These are phyloP conservation scores for Autographa pulchrina DNA, from an alignment of 2,888 invertebrate genomes.

Conservation along the genomic window DNA sequence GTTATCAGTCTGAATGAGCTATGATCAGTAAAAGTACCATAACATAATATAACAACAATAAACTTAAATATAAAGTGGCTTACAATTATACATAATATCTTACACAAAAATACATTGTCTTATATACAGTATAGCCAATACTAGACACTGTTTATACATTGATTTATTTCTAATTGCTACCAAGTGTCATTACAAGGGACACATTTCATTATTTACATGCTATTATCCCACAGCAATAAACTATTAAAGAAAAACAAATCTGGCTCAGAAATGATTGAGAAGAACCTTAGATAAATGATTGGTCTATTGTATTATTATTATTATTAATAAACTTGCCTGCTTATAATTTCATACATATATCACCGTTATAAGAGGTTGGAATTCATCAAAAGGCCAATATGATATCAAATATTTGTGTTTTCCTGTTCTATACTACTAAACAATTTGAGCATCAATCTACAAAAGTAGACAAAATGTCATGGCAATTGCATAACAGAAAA, in stretches of 20 bases:
- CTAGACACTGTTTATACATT: not conserved
- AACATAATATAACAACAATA: not conserved
- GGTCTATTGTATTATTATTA: too few relatives aligned
- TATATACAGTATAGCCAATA: constrained; percentile 4
- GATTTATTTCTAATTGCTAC: not conserved
- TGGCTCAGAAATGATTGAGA: too few relatives aligned
- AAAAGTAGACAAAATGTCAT: too few relatives aligned
- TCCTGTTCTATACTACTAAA: too few relatives aligned
- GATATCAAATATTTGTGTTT: too few relatives aligned
- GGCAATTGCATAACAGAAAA: too few relatives aligned
- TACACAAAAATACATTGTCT: constrained; percentile 3
- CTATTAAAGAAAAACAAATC: not conserved
- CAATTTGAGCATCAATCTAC: too few relatives aligned
- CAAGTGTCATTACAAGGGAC: not conserved
- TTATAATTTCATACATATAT: too few relatives aligned
- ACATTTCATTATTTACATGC: not conserved
- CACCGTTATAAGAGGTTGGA: too few relatives aligned
- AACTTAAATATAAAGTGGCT: not conserved
- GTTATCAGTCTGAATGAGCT: constrained; percentile 4
- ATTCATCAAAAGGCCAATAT: too few relatives aligned
- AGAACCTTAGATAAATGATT: too few relatives aligned
- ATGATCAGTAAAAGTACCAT: not conserved
- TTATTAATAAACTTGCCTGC: too few relatives aligned
- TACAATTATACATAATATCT: not conserved
- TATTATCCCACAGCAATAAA: not conserved